Evolutionary conservation across 2,113 vertebrate species (phyloP).

Genomic region (Oncorhynchus keta): DNA sequence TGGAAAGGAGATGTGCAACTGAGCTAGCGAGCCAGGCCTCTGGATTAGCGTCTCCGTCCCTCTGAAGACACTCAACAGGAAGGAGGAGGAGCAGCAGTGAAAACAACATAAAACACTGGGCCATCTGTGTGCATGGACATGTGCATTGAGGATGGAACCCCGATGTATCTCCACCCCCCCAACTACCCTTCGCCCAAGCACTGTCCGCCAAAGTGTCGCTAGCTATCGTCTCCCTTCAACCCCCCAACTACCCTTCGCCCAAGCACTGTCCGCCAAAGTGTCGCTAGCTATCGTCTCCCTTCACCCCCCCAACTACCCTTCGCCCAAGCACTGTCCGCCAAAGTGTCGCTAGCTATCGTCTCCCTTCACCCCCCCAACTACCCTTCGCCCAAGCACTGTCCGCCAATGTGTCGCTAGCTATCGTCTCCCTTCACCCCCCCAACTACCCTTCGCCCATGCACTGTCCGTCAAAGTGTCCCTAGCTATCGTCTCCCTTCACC

Average conservation of each 20-base stretch:
- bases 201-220: constrained; percentile 47
- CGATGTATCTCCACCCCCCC: constrained; percentile 19
- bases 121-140: neutral
- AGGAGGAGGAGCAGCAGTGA: neutral
- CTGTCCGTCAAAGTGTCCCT: constrained; percentile 47
- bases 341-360: neutral
- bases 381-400: constrained; percentile 53
- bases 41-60: no score
- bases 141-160: neutral
- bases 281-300: constrained; percentile 2
- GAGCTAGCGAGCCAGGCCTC: no score
- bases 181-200: constrained; percentile 45
- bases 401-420: constrained; percentile 22
- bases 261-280: constrained; percentile 48
- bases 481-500: constrained; percentile 26
- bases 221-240: constrained; percentile 46
- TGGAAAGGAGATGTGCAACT: no score
- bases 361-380: constrained; percentile 39
- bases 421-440: constrained; percentile 28
- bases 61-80: no score
- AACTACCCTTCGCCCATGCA: constrained; percentile 45
- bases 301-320: constrained; percentile 47
- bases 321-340: constrained; percentile 53
- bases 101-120: neutral
- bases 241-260: constrained; percentile 48